Base-by-base conservation (phyloP, 2,888 invertebrate genomes). In the Calameuta idolon region DNA sequence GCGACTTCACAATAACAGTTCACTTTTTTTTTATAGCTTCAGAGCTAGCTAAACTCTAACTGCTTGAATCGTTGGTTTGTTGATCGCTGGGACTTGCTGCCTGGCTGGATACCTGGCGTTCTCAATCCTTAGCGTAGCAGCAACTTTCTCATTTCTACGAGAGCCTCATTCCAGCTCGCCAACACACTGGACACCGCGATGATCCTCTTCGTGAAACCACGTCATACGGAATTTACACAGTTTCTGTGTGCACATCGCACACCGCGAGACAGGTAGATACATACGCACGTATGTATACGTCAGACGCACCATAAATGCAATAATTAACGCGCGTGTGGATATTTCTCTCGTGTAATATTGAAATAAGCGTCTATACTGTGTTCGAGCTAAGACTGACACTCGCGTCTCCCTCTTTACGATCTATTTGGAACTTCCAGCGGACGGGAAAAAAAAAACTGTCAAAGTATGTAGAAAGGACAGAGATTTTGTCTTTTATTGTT, bases 81-180 rank as follows among this genome's bases (percentile, higher is more conserved):
- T 55, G 55, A 55, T 55, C 9, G 23, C 9, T 15, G 55, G 55
- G 2, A 55, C 55, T 55, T 55, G 55, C 71, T 34, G 71, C 71
- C 71, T 71, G 31, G 33, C 71, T 71, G 71, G 55, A 55, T 55
- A 55, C 55, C 23, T 55, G 55, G 23, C 31, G 71, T 31, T 71
- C 71, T 31, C 71, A 71, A 71, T 71, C 33, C 34, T 71, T 34
- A 31, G 33, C 11, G 31, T 23, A 34, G 15, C 71, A 34, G 71
- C 71, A 83, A 89, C 88, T 88, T 88, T 88, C 88, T 89, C 89
- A 88, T 88, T 88, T 88, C 87, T 86, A 87, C 79, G 75, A 73
- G 76, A 76, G 76, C 69, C 55, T 77, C 34, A 78, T 82, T 79
- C 79, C 82, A 73, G 77, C 80, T 75, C 33, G 71, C 71, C 11